Base-by-base conservation (phyloP, 2,888 invertebrate species). In the Latrodectus hesperus region DNA sequence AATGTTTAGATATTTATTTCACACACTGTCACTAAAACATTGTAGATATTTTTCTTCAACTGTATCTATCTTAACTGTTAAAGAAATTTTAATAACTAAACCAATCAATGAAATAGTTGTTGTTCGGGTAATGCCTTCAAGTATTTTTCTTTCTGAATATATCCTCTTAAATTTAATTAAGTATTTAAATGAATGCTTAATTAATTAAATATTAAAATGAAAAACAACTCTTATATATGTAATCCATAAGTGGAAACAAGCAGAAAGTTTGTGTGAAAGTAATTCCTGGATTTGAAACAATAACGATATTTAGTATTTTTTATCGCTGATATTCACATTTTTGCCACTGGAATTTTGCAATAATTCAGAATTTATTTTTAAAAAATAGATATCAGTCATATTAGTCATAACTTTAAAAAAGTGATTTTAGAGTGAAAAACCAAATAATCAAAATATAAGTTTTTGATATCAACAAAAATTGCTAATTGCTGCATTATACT, bases 41-140 rank as follows among this genome's bases (percentile, higher is more conserved):
- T 38, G 5, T 38, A 75, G 49, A 68, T 53, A 68, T 22, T 82
- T 68, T 60, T 78, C 5, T 51, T 68, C 68, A 49, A n/a, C 26
- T 68, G 1, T 49, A 12, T 68, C 74, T 6, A 53, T 17, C 14
- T 67, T 81, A 17, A 88, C 74, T 14, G 70, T 88, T 1, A 88
- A 83, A 79, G 78, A 88, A 70, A 38, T 60, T 52, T 78, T 88
- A 26, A 8, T 16, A 64, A 51, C 16, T 11, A 88, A 88, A 64
- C 88, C 83, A 14, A 22, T 83, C 38, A 52, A 77, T 51, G 8
- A 67, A 22, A 83, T 79, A 83, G 60, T 88, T 60, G 22, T 79
- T 17, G 83, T 83, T 9, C 68, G 78, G 79, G 88, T 88, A 78
- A 52, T 22, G 49, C 12, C 9, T 68, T 65, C 9, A n/a, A 70